phyloP scores from a whole-genome alignment of 2,113 vertebrate species.

The Malurus melanocephalus region DNA sequence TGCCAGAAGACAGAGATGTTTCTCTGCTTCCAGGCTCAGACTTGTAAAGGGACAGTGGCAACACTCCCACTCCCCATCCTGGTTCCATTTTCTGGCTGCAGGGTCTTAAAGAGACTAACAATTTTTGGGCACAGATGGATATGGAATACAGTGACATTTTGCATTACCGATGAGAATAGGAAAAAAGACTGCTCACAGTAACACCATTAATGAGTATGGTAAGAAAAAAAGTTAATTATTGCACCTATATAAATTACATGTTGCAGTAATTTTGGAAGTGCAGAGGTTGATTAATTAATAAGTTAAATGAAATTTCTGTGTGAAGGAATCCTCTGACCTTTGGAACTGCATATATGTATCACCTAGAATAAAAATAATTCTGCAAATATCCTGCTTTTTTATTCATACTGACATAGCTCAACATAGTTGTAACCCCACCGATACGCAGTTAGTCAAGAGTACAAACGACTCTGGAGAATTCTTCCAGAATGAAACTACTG shows the following conservation, averaged over 20 bases:
- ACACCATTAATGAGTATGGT: neutral
- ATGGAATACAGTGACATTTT: neutral
- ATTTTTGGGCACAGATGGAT: neutral
- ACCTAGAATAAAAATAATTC: neutral
- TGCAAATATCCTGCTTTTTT: neutral
- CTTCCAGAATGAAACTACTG: neutral
- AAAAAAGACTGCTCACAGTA: neutral
- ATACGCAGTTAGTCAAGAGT: neutral
- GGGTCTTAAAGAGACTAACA: neutral
- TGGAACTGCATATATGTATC: neutral
- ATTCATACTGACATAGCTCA: neutral
- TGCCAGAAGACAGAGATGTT: neutral
- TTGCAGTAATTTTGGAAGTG: neutral
- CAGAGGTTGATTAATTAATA: neutral
- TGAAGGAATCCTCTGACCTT: neutral
- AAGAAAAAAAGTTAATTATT: neutral
- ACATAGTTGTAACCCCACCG: accelerated
- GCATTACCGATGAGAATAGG: neutral
- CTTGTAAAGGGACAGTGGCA: neutral
- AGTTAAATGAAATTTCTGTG: neutral
- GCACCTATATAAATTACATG: neutral
- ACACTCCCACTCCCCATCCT: too few species aligned
- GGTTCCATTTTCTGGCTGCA: neutral
- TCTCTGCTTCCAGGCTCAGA: neutral
- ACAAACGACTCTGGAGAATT: neutral